These are phyloP conservation scores for Pangasianodon gigas DNA, from an alignment of 2,113 vertebrate genomes.

Conservation along the genomic window DNA sequence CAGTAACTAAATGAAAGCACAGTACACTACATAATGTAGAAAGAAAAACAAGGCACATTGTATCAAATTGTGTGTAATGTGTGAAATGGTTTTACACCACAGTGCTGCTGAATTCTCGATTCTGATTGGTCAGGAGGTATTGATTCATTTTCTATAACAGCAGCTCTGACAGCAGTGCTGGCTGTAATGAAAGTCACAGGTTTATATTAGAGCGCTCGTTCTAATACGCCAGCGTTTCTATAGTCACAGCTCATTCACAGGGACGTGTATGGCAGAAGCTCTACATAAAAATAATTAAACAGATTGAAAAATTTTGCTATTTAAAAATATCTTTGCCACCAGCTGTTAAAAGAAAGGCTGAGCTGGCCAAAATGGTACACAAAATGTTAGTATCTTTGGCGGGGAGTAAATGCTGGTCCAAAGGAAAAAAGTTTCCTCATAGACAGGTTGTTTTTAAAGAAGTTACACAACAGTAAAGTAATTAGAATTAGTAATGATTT, in stretches of 20 bases:
- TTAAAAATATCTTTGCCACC: not conserved
- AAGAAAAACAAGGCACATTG: not conserved
- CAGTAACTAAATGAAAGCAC: slow-evolving; percentile 18
- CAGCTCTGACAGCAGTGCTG: not conserved
- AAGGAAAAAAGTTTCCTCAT: not conserved
- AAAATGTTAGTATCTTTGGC: not conserved
- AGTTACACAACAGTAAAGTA: not conserved
- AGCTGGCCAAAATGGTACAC: not conserved
- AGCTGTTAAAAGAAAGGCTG: not conserved
- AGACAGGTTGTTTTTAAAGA: not conserved
- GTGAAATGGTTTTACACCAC: not conserved
- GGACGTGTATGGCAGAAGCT: not conserved
- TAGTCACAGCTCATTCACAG: not conserved
- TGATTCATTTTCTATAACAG: not conserved
- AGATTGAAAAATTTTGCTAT: not conserved
- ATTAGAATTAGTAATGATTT: no score
- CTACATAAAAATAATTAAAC: not conserved
- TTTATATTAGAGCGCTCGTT: not conserved
- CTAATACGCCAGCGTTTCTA: not conserved
- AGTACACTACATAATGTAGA: not conserved
- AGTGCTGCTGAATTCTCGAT: not conserved
- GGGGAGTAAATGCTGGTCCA: not conserved
- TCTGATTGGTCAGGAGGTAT: not conserved
- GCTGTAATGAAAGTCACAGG: not conserved
- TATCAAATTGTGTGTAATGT: slow-evolving; percentile 2